A percentile compares a stretch with the other conserved stretches of the same genome.
phyloP scores from a whole-genome alignment of 1,140 invertebrate species.

The Eciton burchellii region DNA sequence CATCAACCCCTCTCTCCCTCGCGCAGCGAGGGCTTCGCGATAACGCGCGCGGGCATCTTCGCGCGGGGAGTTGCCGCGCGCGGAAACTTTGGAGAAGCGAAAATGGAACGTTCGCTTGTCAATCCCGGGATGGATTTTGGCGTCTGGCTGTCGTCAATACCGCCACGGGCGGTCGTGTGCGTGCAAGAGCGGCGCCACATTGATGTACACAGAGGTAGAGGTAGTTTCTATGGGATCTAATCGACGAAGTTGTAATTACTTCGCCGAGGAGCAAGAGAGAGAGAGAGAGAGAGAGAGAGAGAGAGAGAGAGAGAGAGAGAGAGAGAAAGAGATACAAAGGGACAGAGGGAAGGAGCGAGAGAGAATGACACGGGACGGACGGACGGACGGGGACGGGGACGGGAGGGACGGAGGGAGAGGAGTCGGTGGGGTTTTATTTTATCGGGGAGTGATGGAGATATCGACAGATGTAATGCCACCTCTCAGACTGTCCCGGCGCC shows the following conservation, averaged over 20 bases:
- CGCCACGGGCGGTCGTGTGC: conserved; percentile 23
- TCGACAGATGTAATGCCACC: conserved; percentile 80
- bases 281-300: conserved; percentile 20
- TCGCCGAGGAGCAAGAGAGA: conserved; percentile 62
- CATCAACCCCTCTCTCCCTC: conserved; percentile 27
- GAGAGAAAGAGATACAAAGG: conserved; percentile 3
- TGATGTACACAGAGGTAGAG: conserved; percentile 51
- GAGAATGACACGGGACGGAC: not conserved
- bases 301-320: conserved; percentile 9
- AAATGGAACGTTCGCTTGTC: conserved; percentile 59
- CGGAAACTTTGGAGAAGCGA: conserved; percentile 53
- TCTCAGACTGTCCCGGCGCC: conserved; percentile 69
- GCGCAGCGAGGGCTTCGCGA: not conserved
- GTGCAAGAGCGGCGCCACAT: conserved; percentile 48
- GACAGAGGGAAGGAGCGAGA: conserved; percentile 8
- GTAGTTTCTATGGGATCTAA: conserved; percentile 74
- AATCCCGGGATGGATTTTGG: conserved; percentile 65
- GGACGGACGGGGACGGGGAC: not conserved
- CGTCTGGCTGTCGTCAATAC: conserved; percentile 63
- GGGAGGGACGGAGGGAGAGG: conserved; percentile 16
- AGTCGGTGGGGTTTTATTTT: conserved; percentile 75
- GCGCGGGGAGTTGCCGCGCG: conserved; percentile 41
- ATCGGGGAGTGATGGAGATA: conserved; percentile 79
- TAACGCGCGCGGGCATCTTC: conserved; percentile 29
- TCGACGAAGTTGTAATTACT: conserved; percentile 81